These are phyloP conservation scores for Percopsis omiscomaycus DNA, from an alignment of 2,797 vertebrate genomes.

Conservation along the genomic window DNA sequence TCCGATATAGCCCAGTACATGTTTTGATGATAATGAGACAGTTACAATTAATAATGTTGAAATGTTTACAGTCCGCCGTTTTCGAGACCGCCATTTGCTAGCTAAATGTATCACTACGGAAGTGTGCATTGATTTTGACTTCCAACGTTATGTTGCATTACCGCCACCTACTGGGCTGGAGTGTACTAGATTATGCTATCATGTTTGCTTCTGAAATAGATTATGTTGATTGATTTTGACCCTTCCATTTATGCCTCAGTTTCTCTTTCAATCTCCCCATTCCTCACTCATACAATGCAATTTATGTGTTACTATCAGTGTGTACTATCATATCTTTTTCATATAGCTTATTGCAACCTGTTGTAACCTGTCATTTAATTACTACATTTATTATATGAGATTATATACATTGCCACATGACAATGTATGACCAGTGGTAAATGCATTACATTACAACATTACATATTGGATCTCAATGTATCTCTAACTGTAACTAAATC, in stretches of 20 bases:
- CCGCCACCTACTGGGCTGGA: constrained; percentile 6
- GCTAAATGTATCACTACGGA: constrained; percentile 45
- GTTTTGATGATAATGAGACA: constrained; percentile 74
- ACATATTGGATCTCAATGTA: too few species aligned
- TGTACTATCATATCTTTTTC: too few species aligned
- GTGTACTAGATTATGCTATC: neutral
- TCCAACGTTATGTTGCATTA: constrained; percentile 6
- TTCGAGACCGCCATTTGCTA: constrained; percentile 71
- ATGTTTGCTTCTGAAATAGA: neutral
- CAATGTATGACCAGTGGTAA: too few species aligned
- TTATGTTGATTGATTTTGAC: too few species aligned
- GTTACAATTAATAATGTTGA: constrained; percentile 73
- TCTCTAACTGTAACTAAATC: too few species aligned
- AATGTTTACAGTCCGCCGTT: constrained; percentile 71
- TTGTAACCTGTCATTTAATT: too few species aligned
- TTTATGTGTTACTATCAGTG: too few species aligned
- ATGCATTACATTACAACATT: too few species aligned
- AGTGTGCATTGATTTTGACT: constrained; percentile 53
- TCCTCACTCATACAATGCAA: neutral
- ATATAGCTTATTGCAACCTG: too few species aligned
- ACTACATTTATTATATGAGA: too few species aligned
- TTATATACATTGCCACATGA: too few species aligned
- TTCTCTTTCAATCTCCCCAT: too few species aligned
- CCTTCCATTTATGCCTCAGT: neutral
- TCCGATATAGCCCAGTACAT: constrained; percentile 66